Percentiles rank a stretch among this genome's conserved stretches.
phyloP scores from a whole-genome alignment of 2,797 vertebrate species.

The Danio choprae region DNA sequence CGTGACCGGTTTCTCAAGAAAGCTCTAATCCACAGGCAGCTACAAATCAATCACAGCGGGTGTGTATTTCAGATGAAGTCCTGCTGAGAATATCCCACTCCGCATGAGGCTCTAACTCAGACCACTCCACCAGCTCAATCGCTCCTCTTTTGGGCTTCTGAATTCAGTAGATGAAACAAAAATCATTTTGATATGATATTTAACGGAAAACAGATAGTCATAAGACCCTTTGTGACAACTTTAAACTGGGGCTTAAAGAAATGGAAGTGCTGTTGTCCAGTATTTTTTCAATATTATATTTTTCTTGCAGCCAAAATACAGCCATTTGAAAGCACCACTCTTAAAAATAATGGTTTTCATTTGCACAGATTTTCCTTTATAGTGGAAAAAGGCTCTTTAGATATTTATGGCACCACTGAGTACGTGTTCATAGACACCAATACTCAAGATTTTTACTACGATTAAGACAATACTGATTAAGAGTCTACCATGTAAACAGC shows the following conservation, averaged over 20 bases:
- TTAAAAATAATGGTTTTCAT: no score
- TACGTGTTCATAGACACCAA: no score
- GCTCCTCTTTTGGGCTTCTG: background rate
- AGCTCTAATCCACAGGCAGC: conserved; percentile 54
- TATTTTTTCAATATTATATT: background rate
- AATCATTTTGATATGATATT: conserved; percentile 1
- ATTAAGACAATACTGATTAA: no score
- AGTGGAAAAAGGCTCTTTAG: no score
- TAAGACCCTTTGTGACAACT: background rate
- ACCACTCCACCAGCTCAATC: conserved; percentile 1
- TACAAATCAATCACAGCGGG: conserved; percentile 58
- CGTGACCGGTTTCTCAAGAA: conserved; percentile 59
- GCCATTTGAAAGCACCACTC: background rate
- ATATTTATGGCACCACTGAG: no score
- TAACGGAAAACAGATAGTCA: background rate
- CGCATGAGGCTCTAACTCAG: conserved; percentile 3
- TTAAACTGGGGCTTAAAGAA: conserved; percentile 8
- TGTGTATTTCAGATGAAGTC: conserved; percentile 59
- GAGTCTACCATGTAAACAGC: no score
- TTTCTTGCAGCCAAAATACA: background rate
- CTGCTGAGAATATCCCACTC: conserved; percentile 18
- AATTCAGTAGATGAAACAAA: conserved; percentile 4
- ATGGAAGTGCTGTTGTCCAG: background rate
- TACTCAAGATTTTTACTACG: no score
- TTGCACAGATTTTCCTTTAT: no score